Percentiles rank a stretch among this genome's conserved stretches.
These are phyloP conservation scores for Eupithecia pulchellata DNA, from an alignment of 2,888 invertebrate species.

Conservation along the genomic window DNA sequence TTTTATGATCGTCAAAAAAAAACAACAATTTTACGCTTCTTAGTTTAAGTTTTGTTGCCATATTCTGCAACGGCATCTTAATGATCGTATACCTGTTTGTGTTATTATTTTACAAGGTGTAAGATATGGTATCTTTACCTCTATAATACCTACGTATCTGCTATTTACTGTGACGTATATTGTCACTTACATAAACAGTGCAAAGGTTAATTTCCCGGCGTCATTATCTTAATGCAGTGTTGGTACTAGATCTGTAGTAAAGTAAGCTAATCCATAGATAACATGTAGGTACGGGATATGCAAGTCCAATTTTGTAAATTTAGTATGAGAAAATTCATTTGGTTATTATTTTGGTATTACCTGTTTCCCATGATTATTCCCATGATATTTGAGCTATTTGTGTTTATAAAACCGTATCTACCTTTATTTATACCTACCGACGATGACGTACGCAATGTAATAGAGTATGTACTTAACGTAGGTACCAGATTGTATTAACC, in stretches of 20 bases:
- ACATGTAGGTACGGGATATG: neutral
- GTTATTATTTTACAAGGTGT: too few relatives aligned
- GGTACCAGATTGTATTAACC: neutral
- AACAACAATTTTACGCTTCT: too few relatives aligned
- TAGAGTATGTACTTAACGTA: too few relatives aligned
- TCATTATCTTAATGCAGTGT: neutral
- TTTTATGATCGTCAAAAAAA: too few relatives aligned
- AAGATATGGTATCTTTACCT: too few relatives aligned
- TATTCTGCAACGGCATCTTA: too few relatives aligned
- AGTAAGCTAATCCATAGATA: neutral
- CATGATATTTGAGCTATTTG: too few relatives aligned
- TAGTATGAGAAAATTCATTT: neutral
- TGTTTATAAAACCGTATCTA: too few relatives aligned
- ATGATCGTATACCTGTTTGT: neutral
- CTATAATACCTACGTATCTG: neutral
- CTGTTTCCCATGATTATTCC: too few relatives aligned
- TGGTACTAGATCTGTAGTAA: neutral
- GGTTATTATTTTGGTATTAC: neutral
- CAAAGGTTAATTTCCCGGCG: neutral
- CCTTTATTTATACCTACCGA: too few relatives aligned
- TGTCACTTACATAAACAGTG: neutral
- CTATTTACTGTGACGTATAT: neutral
- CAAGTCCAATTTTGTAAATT: neutral
- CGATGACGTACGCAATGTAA: too few relatives aligned
- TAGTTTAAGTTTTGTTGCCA: too few relatives aligned